These are phyloP conservation scores for Desmophyllum pertusum DNA, from an alignment of 92 coral and sea anemone genomes.

Conservation along the genomic window DNA sequence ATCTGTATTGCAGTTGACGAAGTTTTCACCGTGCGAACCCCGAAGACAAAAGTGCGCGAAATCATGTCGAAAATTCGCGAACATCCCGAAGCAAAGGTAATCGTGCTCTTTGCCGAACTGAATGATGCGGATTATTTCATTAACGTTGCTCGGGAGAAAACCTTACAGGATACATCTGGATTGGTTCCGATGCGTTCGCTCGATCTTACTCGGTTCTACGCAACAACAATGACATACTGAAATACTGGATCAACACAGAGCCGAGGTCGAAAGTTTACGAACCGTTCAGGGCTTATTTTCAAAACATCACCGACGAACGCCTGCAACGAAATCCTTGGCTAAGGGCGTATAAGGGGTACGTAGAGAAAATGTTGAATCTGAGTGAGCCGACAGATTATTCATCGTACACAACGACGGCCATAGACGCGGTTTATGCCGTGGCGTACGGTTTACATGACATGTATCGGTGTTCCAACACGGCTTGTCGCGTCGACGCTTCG, in stretches of 20 bases:
- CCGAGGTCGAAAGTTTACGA: slow-evolving; percentile 48
- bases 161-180: slow-evolving; percentile 73
- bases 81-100: slow-evolving; percentile 67
- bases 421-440: slow-evolving; percentile 86
- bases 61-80: slow-evolving; percentile 48
- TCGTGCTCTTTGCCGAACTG: slow-evolving; percentile 73
- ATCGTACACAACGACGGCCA: slow-evolving; percentile 67
- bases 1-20: slow-evolving; percentile 71
- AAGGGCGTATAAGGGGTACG: slow-evolving; percentile 32
- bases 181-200: slow-evolving; percentile 79
- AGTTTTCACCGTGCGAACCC: slow-evolving; percentile 68
- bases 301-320: slow-evolving; percentile 54
- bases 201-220: slow-evolving; percentile 58
- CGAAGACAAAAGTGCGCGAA: slow-evolving; percentile 32
- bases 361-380: slow-evolving; percentile 31
- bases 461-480: slow-evolving; percentile 52
- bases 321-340: slow-evolving; percentile 68
- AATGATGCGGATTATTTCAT: slow-evolving; percentile 76
- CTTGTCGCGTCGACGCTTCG: slow-evolving; percentile 36
- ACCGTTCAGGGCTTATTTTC: slow-evolving; percentile 61
- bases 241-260: slow-evolving; percentile 57
- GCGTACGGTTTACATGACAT: slow-evolving; percentile 75
- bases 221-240: slow-evolving; percentile 50
- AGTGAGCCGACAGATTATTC: slow-evolving; percentile 56
- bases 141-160: slow-evolving; percentile 59